Evolutionary conservation across 64 coral and sea anemone species (phyloP).

Genomic region (Stylophora pistillata): DNA sequence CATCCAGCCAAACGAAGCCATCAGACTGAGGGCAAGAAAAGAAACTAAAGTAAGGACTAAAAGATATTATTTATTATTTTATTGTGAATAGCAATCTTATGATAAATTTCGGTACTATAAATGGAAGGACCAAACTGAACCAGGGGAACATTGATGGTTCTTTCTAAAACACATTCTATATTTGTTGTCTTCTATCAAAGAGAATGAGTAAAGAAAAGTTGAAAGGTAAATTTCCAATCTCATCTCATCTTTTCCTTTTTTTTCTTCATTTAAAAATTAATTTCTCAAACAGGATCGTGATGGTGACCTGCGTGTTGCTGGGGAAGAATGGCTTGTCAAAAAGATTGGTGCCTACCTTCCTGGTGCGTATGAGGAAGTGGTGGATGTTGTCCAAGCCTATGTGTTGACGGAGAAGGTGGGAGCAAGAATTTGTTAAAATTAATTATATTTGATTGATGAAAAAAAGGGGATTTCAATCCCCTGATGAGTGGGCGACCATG

Average conservation of each 20-base stretch:
- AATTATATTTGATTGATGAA: background rate
- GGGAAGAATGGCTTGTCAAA: slow-evolving; percentile 94
- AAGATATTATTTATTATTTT: background rate
- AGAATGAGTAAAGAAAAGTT: no score
- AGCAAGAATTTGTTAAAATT: background rate
- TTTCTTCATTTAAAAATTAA: background rate
- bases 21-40: slow-evolving; percentile 91
- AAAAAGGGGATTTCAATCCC: no score
- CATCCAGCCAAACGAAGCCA: slow-evolving; percentile 95
- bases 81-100: background rate
- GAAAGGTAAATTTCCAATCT: no score
- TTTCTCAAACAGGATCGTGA: slow-evolving; percentile 77
- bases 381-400: slow-evolving; percentile 84
- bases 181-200: no score
- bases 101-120: no score
- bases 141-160: no score
- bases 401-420: slow-evolving; percentile 95
- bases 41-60: slow-evolving; percentile 83
- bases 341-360: slow-evolving; percentile 95
- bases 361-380: slow-evolving; percentile 97
- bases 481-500: no score
- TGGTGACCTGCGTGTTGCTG: slow-evolving; percentile 78
- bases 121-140: no score
- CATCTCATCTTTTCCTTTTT: background rate
- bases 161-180: no score